Percentiles rank a stretch among this genome's conserved stretches.
phyloP scores from a whole-genome alignment of 2,113 vertebrate genomes.

The Plotosus lineatus region DNA sequence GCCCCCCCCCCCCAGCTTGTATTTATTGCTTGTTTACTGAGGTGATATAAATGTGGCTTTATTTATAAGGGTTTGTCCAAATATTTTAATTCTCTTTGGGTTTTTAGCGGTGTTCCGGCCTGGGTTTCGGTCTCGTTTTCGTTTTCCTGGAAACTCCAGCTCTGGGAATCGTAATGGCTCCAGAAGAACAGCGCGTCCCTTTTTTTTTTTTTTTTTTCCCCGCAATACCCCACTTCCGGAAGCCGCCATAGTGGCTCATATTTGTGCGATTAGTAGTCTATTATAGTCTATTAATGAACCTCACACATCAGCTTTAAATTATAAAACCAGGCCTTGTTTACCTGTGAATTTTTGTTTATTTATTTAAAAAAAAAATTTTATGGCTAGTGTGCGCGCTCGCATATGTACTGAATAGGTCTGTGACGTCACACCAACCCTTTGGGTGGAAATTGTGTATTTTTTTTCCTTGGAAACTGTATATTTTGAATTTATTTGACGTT shows the following conservation, averaged over 20 bases:
- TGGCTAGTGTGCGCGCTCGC: neutral
- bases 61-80: neutral
- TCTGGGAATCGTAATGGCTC: neutral
- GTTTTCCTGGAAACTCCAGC: constrained; percentile 32
- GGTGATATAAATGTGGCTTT: neutral
- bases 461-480: neutral
- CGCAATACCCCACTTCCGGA: too few species aligned
- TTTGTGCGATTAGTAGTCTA: neutral
- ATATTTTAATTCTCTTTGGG: too few species aligned
- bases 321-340: neutral
- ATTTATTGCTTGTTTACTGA: neutral
- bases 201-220: neutral
- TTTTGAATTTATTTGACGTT: neutral
- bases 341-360: neutral
- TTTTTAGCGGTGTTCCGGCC: neutral
- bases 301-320: neutral
- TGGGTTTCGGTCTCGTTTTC: constrained; percentile 50
- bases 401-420: neutral
- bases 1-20: too few species aligned
- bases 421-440: neutral
- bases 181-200: constrained; percentile 13
- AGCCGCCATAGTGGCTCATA: neutral
- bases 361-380: too few species aligned
- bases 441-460: neutral
- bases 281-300: neutral